Evolutionary conservation across 2,888 invertebrate species (phyloP).

Genomic region (Troilus luridus): DNA sequence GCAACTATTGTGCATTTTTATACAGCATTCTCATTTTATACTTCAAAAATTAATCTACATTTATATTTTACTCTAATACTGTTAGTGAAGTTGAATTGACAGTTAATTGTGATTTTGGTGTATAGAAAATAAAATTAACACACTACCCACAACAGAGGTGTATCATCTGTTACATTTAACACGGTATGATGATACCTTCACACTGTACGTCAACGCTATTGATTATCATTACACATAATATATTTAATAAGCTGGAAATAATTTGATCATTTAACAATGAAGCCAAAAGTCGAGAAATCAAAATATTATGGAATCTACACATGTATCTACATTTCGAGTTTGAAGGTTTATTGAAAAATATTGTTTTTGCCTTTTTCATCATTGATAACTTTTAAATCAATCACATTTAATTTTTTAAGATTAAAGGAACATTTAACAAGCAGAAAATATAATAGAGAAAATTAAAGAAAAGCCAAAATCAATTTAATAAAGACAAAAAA

Average conservation of each 20-base stretch:
- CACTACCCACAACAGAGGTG: background rate
- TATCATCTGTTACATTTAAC: background rate
- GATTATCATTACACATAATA: background rate
- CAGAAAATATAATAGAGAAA: background rate
- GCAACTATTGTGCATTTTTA: background rate
- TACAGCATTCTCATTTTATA: background rate
- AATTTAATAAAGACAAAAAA: background rate
- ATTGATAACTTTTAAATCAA: background rate
- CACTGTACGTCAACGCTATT: background rate
- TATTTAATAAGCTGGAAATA: background rate
- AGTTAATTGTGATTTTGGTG: background rate
- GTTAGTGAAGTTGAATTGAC: background rate
- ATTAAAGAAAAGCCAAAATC: background rate
- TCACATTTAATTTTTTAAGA: background rate
- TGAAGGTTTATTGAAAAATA: background rate
- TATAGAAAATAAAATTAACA: background rate
- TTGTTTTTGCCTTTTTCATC: background rate
- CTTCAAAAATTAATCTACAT: constrained; percentile 38
- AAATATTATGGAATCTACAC: background rate
- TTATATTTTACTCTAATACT: background rate
- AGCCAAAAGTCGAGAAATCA: background rate
- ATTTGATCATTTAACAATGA: background rate
- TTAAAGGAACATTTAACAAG: background rate
- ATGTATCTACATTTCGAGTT: background rate
- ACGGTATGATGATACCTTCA: background rate